These are phyloP conservation scores for Eclectus roratus DNA, from an alignment of 2,113 vertebrate species.

Conservation along the genomic window DNA sequence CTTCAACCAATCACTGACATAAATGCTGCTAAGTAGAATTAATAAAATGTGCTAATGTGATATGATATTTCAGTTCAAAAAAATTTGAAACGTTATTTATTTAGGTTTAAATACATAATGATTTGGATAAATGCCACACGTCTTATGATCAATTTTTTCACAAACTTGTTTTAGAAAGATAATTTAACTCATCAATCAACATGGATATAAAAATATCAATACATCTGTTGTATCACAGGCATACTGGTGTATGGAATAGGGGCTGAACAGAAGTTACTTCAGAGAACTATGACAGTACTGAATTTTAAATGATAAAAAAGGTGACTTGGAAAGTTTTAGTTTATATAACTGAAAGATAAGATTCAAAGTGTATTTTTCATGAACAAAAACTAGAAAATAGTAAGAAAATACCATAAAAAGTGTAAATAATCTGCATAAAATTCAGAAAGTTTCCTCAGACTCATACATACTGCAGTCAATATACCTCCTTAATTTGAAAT, in stretches of 20 bases:
- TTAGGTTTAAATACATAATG: neutral
- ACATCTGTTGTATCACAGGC: neutral
- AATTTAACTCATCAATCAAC: neutral
- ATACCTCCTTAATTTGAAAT: neutral
- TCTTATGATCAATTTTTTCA: neutral
- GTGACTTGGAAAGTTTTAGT: neutral
- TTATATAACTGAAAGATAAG: neutral
- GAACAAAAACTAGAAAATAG: neutral
- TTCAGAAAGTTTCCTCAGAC: neutral
- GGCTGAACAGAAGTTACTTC: neutral
- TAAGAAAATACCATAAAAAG: neutral
- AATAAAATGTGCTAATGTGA: neutral
- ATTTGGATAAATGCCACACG: neutral
- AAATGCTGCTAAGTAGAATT: neutral
- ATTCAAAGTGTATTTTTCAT: neutral
- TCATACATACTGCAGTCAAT: neutral
- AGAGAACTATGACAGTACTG: neutral
- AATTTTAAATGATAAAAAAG: neutral
- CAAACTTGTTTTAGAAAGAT: neutral
- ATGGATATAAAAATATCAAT: neutral
- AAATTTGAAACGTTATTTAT: neutral
- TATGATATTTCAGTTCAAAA: neutral
- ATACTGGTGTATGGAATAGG: neutral
- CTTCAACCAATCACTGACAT: neutral
- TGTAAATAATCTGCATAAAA: neutral